Conservation (phyloP, 2,888 invertebrate genomes). For the Agrilus cyanescens region DNA sequence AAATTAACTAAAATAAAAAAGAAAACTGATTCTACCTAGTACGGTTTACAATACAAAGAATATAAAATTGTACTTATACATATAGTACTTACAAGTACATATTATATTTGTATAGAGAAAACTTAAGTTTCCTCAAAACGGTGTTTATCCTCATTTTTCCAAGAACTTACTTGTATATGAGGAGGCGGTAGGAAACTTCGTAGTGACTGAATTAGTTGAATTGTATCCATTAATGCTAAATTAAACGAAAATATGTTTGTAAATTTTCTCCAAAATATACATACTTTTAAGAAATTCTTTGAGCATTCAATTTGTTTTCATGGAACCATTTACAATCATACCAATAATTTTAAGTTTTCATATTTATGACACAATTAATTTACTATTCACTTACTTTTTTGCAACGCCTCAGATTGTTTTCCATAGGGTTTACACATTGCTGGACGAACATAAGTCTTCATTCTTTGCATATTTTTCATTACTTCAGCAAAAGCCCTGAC, state of each 20-base stretch:
- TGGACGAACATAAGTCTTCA: constrained; percentile 79
- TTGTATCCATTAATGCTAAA: constrained; percentile 71
- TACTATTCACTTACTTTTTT: constrained; percentile 57
- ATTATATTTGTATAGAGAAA: constrained; percentile 1
- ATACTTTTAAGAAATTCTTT: too few species aligned
- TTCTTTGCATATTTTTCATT: constrained; percentile 78
- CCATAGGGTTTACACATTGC: constrained; percentile 88
- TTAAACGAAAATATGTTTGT: constrained; percentile 8
- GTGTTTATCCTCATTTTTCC: constrained; percentile 76
- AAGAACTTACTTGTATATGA: constrained; percentile 78
- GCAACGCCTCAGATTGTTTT: constrained; percentile 78
- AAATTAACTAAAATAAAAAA: too few species aligned
- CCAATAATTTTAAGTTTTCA: background rate
- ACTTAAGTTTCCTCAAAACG: constrained; percentile 36
- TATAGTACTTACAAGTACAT: constrained; percentile 2
- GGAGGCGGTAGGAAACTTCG: constrained; percentile 77
- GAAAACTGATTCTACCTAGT: too few species aligned
- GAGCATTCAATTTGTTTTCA: too few species aligned
- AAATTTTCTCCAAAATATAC: constrained; percentile 2
- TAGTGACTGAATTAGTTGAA: constrained; percentile 74
- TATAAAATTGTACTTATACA: constrained; percentile 5
- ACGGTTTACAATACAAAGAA: constrained; percentile 5
- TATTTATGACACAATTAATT: background rate
- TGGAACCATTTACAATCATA: too few species aligned
- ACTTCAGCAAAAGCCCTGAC: constrained; percentile 75